phyloP scores from a whole-genome alignment of 1,140 invertebrate genomes.

The Paralvinella palmiformis region DNA sequence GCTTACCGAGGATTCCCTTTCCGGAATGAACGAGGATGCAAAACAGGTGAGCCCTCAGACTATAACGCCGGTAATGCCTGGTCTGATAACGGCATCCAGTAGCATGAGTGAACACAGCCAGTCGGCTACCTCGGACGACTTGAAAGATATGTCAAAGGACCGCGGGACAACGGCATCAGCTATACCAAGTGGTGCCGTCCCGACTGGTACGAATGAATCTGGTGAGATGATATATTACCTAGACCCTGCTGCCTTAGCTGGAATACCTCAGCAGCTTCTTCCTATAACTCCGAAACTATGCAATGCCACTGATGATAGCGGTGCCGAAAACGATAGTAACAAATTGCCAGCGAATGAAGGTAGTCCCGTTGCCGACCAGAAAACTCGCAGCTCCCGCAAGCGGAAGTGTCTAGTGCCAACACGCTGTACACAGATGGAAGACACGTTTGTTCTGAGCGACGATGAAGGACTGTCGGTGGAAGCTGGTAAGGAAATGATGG shows the following conservation, averaged over 20 bases:
- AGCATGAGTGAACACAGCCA: slow-evolving; percentile 14
- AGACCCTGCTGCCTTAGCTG: not conserved
- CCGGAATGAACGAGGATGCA: slow-evolving; percentile 12
- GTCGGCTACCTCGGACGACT: not conserved
- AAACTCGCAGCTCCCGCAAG: slow-evolving; percentile 57
- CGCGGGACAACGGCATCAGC: not conserved
- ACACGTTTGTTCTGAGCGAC: slow-evolving; percentile 30
- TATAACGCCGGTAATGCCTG: slow-evolving; percentile 53
- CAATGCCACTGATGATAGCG: slow-evolving; percentile 51
- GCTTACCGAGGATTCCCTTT: slow-evolving; percentile 28
- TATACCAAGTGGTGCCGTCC: not conserved
- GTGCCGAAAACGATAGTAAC: slow-evolving; percentile 21
- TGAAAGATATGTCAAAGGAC: not conserved
- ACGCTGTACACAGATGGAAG: slow-evolving; percentile 58
- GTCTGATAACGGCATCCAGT: slow-evolving; percentile 55
- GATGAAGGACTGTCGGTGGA: too few relatives aligned
- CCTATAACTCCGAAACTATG: not conserved
- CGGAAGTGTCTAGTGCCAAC: slow-evolving; percentile 88
- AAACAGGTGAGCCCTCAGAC: slow-evolving; percentile 59
- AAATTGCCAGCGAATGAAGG: not conserved
- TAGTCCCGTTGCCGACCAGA: not conserved
- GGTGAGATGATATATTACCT: not conserved
- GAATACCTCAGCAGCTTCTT: slow-evolving; percentile 10
- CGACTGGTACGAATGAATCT: not conserved
- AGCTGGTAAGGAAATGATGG: too few relatives aligned